A percentile compares a stretch with the other conserved stretches of the same genome.
Evolutionary conservation across 2,113 vertebrate genomes (phyloP).

Genomic region (Cephalopholis sonnerati): DNA sequence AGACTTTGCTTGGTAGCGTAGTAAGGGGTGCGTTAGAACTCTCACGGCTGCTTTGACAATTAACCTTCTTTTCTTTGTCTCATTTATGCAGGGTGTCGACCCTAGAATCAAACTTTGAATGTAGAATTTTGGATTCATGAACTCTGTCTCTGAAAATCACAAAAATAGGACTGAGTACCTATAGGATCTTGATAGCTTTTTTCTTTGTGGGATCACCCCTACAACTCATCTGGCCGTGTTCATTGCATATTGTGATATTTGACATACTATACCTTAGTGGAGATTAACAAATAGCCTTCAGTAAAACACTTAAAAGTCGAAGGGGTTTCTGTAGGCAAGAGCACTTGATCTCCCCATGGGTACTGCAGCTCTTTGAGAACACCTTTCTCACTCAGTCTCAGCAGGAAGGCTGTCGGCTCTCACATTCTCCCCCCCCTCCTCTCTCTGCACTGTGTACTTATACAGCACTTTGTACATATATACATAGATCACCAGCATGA

Average conservation of each 20-base stretch:
- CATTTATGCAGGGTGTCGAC: no score
- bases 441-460: not conserved
- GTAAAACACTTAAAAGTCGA: not conserved
- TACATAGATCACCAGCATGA: slow-evolving; percentile 1
- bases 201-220: not conserved
- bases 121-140: no score
- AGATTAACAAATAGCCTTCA: not conserved
- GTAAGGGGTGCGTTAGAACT: no score
- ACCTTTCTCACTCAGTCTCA: not conserved
- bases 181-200: not conserved
- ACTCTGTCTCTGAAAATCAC: no score
- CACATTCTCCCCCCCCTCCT: not conserved
- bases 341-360: slow-evolving; percentile 1
- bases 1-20: no score
- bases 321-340: slow-evolving; percentile 1
- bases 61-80: no score
- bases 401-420: not conserved
- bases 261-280: no score
- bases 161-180: not conserved
- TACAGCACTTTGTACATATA: not conserved
- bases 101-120: no score
- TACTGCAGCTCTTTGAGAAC: slow-evolving; percentile 8
- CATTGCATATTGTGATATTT: not conserved
- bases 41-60: no score
- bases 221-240: not conserved